phyloP scores from a whole-genome alignment of 2,797 vertebrate genomes.

The Pelochelys cantorii region DNA sequence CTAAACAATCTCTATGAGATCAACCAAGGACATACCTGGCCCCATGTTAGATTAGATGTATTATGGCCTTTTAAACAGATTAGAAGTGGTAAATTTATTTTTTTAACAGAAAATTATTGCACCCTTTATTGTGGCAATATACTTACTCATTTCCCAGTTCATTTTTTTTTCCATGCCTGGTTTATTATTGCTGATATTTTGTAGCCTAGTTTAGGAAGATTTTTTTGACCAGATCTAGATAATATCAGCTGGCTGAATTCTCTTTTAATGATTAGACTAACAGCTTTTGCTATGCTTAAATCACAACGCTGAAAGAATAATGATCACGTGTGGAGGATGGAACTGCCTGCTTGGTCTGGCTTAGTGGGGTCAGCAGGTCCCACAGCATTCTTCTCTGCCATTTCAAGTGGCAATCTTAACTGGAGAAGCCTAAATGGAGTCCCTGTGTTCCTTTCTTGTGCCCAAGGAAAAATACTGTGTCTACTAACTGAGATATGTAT shows the following conservation, averaged over 20 bases:
- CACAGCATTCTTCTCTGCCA: neutral
- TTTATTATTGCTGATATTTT: neutral
- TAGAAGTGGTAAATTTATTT: neutral
- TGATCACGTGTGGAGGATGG: too few relatives aligned
- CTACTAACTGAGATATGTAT: neutral
- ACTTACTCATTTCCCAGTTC: neutral
- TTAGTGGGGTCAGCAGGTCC: too few relatives aligned
- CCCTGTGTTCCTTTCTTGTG: neutral
- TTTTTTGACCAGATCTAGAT: neutral
- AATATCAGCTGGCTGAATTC: neutral
- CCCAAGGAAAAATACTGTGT: neutral
- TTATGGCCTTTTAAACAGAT: neutral
- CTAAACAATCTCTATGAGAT: neutral
- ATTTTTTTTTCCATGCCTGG: neutral
- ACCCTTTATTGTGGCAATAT: neutral
- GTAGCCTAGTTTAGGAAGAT: neutral
- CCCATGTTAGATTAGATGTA: neutral
- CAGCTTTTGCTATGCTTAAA: neutral
- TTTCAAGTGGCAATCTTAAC: neutral
- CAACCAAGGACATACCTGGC: neutral
- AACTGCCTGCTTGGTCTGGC: neutral
- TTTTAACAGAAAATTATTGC: neutral
- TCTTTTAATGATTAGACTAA: neutral
- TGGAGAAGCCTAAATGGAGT: neutral
- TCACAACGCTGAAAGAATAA: neutral